Percentiles rank a stretch among this genome's conserved stretches.
These are phyloP conservation scores for Acleris cristana DNA, from an alignment of 2,888 invertebrate genomes.

Conservation along the genomic window DNA sequence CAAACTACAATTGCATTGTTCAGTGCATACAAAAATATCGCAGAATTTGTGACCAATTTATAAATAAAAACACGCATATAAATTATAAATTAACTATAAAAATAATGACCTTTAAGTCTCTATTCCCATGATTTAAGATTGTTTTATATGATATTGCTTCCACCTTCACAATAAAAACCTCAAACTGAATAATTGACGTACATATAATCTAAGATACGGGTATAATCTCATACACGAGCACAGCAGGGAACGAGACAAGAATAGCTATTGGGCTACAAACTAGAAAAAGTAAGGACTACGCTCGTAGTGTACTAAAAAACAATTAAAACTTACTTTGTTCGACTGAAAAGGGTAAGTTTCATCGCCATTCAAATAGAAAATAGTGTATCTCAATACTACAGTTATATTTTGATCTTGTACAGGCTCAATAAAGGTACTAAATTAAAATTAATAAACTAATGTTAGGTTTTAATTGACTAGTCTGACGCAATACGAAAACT, in stretches of 20 bases:
- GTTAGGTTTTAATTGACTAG: slow-evolving; percentile 32
- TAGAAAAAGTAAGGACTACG: slow-evolving; percentile 5
- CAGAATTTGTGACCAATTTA: slow-evolving; percentile 32
- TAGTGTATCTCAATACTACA: slow-evolving; percentile 12
- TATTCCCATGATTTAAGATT: background rate
- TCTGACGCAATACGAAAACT: slow-evolving; percentile 18
- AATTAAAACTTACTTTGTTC: slow-evolving; percentile 13
- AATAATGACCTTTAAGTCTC: slow-evolving; percentile 20
- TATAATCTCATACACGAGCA: background rate
- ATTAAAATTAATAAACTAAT: slow-evolving; percentile 13
- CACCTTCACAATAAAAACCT: too few relatives aligned
- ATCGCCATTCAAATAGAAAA: slow-evolving; percentile 11
- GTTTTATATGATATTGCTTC: background rate
- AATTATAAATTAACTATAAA: slow-evolving; percentile 26
- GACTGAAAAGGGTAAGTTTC: background rate
- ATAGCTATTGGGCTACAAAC: background rate
- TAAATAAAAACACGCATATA: slow-evolving; percentile 8
- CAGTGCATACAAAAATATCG: slow-evolving; percentile 5
- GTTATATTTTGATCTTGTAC: slow-evolving; percentile 14
- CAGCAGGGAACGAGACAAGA: background rate
- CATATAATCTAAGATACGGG: background rate
- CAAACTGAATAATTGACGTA: too few relatives aligned
- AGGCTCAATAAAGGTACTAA: slow-evolving; percentile 21
- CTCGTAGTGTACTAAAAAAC: slow-evolving; percentile 2
- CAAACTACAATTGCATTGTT: slow-evolving; percentile 1